Evolutionary conservation across 1,140 invertebrate genomes (phyloP).

Genomic region (Monomorium pharaonis): DNA sequence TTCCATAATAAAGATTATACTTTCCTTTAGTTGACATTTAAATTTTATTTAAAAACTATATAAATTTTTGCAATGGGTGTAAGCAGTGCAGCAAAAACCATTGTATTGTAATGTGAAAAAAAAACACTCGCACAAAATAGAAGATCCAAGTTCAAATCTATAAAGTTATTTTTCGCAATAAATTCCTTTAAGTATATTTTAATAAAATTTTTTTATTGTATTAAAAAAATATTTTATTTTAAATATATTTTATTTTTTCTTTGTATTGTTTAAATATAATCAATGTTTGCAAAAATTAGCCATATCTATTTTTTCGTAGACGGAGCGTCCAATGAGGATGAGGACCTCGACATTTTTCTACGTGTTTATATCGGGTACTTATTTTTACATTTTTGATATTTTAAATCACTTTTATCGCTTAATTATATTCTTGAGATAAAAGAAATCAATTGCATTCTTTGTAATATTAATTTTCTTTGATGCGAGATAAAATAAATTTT

Average conservation of each 20-base stretch:
- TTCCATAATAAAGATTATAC: too few species aligned
- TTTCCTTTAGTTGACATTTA: too few species aligned
- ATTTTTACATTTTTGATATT: not conserved
- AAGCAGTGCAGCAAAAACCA: too few species aligned
- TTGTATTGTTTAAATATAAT: not conserved
- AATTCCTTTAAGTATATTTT: not conserved
- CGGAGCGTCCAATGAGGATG: not conserved
- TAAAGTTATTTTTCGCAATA: too few species aligned
- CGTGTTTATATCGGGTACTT: constrained; percentile 69
- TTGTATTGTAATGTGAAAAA: too few species aligned
- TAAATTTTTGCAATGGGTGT: too few species aligned
- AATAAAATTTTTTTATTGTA: not conserved
- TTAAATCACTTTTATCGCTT: not conserved
- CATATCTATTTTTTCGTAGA: constrained; percentile 19
- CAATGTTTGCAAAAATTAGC: not conserved
- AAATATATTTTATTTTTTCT: not conserved
- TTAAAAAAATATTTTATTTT: not conserved
- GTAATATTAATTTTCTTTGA: not conserved
- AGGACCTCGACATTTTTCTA: constrained; percentile 68
- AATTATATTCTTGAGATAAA: not conserved
- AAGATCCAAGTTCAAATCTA: too few species aligned
- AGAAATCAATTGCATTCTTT: not conserved
- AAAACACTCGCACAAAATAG: too few species aligned
- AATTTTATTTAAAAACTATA: too few species aligned
- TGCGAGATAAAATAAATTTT: not conserved